Evolutionary conservation across 1,140 invertebrate species (phyloP).

Genomic region (Charaxes varanes): DNA sequence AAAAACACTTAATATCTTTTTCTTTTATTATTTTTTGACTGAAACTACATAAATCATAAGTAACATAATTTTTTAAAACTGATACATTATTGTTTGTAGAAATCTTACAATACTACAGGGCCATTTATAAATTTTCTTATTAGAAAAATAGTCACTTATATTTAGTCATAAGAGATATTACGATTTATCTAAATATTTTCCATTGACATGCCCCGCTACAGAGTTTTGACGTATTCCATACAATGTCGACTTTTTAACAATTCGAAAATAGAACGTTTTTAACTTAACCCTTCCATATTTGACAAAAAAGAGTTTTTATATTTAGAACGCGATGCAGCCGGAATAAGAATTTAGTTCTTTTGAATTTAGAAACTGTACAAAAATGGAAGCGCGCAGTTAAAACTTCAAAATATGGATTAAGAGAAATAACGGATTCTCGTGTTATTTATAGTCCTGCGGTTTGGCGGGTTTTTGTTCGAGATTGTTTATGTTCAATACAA

Average conservation of each 20-base stretch:
- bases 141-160: too few species aligned
- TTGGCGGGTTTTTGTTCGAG: slow-evolving; percentile 3
- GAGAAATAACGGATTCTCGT: slow-evolving; percentile 31
- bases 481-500: neutral
- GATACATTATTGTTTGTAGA: too few species aligned
- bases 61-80: too few species aligned
- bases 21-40: too few species aligned
- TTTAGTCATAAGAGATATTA: too few species aligned
- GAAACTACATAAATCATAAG: too few species aligned
- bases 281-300: slow-evolving; percentile 74
- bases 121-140: neutral
- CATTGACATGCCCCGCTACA: slow-evolving; percentile 38
- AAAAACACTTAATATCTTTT: too few species aligned
- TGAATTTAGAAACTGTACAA: slow-evolving; percentile 62
- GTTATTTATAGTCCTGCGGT: slow-evolving; percentile 1
- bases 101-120: too few species aligned
- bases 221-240: slow-evolving; percentile 73
- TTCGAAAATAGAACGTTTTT: slow-evolving; percentile 73
- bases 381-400: slow-evolving; percentile 47
- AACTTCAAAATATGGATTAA: slow-evolving; percentile 54
- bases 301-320: slow-evolving; percentile 72
- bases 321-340: slow-evolving; percentile 64
- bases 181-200: slow-evolving; percentile 27
- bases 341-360: slow-evolving; percentile 68
- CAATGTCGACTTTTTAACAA: slow-evolving; percentile 72